Evolutionary conservation across 2,888 invertebrate genomes (phyloP).

Genomic region (Caenorhabditis imperialis): DNA sequence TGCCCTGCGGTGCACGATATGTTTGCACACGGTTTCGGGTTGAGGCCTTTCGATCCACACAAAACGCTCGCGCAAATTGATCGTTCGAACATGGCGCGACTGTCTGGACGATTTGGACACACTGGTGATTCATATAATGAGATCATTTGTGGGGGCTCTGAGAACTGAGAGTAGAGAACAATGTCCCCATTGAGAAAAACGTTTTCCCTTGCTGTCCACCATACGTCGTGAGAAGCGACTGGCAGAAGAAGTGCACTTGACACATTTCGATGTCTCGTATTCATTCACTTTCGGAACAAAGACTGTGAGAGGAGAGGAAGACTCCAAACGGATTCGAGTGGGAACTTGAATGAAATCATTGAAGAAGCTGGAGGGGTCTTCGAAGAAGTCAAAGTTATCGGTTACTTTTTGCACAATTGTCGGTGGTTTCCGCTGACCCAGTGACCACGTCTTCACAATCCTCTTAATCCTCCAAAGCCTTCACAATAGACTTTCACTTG

Average conservation of each 20-base stretch:
- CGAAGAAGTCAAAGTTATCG: too few species aligned
- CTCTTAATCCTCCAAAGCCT: too few species aligned
- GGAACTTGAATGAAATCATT: too few species aligned
- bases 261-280: conserved; percentile 25
- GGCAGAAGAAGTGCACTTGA: conserved; percentile 24
- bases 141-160: neutral
- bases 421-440: too few species aligned
- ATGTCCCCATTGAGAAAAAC: neutral
- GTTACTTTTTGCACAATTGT: too few species aligned
- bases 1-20: conserved; percentile 39
- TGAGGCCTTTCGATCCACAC: neutral
- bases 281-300: too few species aligned
- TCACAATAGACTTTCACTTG: too few species aligned
- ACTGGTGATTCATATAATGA: neutral
- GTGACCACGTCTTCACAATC: conserved; percentile 4
- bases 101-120: too few species aligned
- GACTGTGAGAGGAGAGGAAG: too few species aligned
- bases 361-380: too few species aligned
- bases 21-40: conserved; percentile 55
- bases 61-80: conserved; percentile 11
- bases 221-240: neutral
- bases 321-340: too few species aligned
- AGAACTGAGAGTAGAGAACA: neutral
- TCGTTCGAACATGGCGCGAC: conserved; percentile 26
- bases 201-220: neutral